Evolutionary conservation across 2,888 invertebrate species (phyloP).

Genomic region (Caenorhabditis sp.): DNA sequence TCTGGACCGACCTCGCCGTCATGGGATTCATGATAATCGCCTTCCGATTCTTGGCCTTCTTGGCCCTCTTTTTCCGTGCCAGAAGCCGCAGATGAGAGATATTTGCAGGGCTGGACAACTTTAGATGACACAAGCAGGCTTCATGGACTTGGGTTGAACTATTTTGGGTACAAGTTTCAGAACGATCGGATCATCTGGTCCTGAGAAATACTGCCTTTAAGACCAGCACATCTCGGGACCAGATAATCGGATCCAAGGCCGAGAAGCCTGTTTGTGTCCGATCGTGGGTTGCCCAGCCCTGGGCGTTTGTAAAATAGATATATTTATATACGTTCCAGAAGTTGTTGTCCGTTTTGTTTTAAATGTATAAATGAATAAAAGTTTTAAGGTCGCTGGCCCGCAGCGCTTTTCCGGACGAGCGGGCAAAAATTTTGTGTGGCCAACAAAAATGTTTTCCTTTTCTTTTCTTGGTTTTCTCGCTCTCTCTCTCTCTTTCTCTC

Average conservation of each 20-base stretch:
- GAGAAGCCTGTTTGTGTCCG: too few species aligned
- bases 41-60: slow-evolving; percentile 70
- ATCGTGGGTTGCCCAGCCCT: too few species aligned
- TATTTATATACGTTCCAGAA: too few species aligned
- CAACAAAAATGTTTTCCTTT: slow-evolving; percentile 1
- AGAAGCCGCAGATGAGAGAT: slow-evolving; percentile 63
- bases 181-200: too few species aligned
- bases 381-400: background rate
- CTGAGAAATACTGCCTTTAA: too few species aligned
- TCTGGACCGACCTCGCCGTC: slow-evolving; percentile 64
- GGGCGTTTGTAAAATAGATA: too few species aligned
- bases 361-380: background rate
- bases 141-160: too few species aligned
- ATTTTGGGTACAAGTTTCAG: too few species aligned
- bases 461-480: slow-evolving; percentile 1
- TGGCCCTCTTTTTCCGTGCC: slow-evolving; percentile 68
- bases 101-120: too few species aligned
- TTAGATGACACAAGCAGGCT: too few species aligned
- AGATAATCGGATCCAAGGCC: too few species aligned
- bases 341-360: background rate
- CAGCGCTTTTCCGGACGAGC: slow-evolving; percentile 30
- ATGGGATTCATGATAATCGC: slow-evolving; percentile 68
- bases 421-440: slow-evolving; percentile 12
- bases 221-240: too few species aligned
- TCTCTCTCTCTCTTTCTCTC: background rate